Evolutionary conservation across 2,888 invertebrate genomes (phyloP).

Genomic region (Xylota sylvarum): DNA sequence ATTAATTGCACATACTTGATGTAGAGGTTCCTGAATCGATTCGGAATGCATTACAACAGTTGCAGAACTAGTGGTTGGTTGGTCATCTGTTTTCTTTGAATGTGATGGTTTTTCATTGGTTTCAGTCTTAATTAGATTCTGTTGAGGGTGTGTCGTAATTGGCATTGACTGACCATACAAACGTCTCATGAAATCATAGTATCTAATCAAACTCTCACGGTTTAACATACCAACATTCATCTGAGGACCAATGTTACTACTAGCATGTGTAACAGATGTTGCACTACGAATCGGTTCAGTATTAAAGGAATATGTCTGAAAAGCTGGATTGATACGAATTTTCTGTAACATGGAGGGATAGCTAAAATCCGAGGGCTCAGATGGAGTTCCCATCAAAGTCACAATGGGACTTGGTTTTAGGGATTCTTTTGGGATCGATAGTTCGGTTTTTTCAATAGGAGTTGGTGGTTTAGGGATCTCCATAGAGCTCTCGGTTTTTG

Average conservation of each 20-base stretch:
- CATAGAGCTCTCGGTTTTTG: slow-evolving; percentile 82
- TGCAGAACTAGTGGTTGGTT: slow-evolving; percentile 47
- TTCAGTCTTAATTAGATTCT: slow-evolving; percentile 9
- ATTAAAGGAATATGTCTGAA: slow-evolving; percentile 80
- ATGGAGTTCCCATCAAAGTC: too few relatives aligned
- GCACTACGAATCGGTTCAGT: slow-evolving; percentile 76
- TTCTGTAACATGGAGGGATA: slow-evolving; percentile 76
- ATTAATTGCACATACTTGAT: slow-evolving; percentile 81
- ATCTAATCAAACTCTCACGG: slow-evolving; percentile 81
- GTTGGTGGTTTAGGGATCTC: slow-evolving; percentile 78
- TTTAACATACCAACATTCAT: slow-evolving; percentile 80
- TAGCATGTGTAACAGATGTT: slow-evolving; percentile 32
- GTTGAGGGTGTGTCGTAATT: neutral
- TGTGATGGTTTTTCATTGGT: neutral
- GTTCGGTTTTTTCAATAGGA: slow-evolving; percentile 32
- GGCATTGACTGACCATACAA: slow-evolving; percentile 79
- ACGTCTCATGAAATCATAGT: slow-evolving; percentile 83
- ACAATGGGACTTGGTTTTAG: slow-evolving; percentile 7
- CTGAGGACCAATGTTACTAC: slow-evolving; percentile 34
- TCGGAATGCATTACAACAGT: slow-evolving; percentile 67
- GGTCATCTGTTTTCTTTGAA: slow-evolving; percentile 37
- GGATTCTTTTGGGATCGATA: slow-evolving; percentile 27
- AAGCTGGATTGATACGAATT: slow-evolving; percentile 81
- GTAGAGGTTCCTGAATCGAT: slow-evolving; percentile 53
- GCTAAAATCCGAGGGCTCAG: slow-evolving; percentile 33